Evolutionary conservation across 2,797 vertebrate genomes (phyloP).

Genomic region (Chelonia mydas): DNA sequence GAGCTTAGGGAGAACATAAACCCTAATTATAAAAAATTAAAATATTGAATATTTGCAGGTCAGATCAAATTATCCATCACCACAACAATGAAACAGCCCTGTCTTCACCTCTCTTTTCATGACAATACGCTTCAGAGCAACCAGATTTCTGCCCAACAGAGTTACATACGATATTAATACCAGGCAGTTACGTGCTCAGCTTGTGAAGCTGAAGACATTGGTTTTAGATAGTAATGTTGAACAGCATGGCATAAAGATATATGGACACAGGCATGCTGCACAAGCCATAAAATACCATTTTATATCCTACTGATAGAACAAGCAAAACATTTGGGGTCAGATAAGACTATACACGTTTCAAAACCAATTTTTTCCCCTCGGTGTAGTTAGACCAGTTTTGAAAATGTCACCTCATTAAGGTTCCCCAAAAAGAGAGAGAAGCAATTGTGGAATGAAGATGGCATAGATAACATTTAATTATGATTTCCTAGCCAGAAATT

Average conservation of each 20-base stretch:
- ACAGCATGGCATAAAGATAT: neutral
- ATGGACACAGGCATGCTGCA: neutral
- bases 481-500: neutral
- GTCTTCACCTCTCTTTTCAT: neutral
- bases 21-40: neutral
- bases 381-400: neutral
- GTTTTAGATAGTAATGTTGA: neutral
- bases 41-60: neutral
- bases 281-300: neutral
- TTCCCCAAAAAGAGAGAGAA: neutral
- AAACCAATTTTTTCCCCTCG: neutral
- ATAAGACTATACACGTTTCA: neutral
- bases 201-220: neutral
- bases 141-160: neutral
- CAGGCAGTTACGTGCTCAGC: neutral
- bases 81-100: neutral
- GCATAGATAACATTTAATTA: neutral
- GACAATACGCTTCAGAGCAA: neutral
- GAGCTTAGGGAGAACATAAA: neutral
- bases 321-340: neutral
- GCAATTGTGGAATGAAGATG: neutral
- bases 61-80: neutral
- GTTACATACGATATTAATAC: neutral
- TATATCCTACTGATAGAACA: neutral
- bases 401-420: neutral